Base-by-base conservation (phyloP, 2,888 invertebrate genomes). In the Mythimna pallens region DNA sequence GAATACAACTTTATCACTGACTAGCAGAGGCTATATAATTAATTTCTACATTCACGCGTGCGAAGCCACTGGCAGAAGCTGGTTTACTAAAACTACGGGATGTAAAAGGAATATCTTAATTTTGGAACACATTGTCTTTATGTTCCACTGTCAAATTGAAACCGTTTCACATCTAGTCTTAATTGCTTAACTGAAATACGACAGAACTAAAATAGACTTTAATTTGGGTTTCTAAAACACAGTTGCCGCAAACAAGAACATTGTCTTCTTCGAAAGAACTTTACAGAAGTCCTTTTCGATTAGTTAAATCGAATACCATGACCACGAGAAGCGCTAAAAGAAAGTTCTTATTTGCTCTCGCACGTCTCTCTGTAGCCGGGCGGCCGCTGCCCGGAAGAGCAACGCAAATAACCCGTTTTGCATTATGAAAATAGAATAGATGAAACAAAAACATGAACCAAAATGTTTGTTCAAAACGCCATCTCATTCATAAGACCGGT, bases 401-500 rank as follows among this genome's bases (percentile, higher is more conserved):
- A 89, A 87, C 86, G 92, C 91, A 94, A 94, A 94, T 93, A 94
- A 90, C 91, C 91, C 89, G 89, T 92, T 92, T 92, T 90, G 92
- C 91, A 92, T 93, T 92, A 93, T 92, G 92, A 92, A 94, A 94
- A 94, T 91, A 92, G 89, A 91, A 88, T 84, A 86, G 88, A 89
- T 90, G 88, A 89, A 91, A 91, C 89, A 91, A 91, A 92, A 92
- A 92, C 88, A 90, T 78, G 78, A 78, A 81, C 83, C 85, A 74
- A 78, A 87, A 87, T 87, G 89, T 89, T 89, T 88, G 88, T 88
- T 88, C 77, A 86, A 90, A 91, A 87, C 84, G 85, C 84, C 67
- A 77, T 78, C 82, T 86, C 87, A 82, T 89, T 86, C 86, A 85
- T 86, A 87, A 87, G 83, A 85, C 79, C 83, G 78, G 83, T 87